These are phyloP conservation scores for Pipistrellus pipistrellus DNA, from an alignment of 2,797 vertebrate species.

Conservation along the genomic window DNA sequence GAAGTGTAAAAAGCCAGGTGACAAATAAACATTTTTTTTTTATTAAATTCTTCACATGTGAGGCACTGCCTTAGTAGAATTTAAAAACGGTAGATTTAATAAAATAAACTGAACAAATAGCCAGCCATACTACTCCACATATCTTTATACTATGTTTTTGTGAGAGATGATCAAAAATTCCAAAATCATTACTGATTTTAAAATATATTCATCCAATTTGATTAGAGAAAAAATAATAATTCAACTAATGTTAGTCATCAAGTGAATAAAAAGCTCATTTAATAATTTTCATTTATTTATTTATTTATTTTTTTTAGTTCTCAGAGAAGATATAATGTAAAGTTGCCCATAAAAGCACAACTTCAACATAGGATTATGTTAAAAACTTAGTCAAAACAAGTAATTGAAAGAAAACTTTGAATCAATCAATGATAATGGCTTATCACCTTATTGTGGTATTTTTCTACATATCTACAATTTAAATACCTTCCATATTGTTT, in stretches of 20 bases:
- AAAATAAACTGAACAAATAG: background rate
- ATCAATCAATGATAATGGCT: background rate
- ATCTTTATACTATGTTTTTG: background rate
- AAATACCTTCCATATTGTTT: conserved; percentile 14
- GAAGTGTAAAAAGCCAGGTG: conserved; percentile 28
- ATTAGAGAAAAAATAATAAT: background rate
- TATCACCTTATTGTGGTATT: background rate
- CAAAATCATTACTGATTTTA: background rate
- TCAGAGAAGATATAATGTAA: background rate
- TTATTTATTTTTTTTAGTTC: background rate
- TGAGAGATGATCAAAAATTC: background rate
- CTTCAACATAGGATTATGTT: background rate
- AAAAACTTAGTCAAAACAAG: background rate
- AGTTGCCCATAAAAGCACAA: background rate
- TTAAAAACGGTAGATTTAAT: conserved; percentile 26
- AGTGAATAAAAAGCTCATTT: background rate
- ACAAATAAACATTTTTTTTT: conserved; percentile 29
- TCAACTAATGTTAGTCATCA: background rate
- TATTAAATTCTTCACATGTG: background rate
- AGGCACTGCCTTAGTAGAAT: background rate
- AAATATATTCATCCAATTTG: background rate
- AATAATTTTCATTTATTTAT: background rate
- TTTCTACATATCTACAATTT: background rate
- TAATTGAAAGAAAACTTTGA: background rate
- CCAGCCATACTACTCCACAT: background rate